These are phyloP conservation scores for Amazona finschi DNA, from an alignment of 2,797 vertebrate genomes.

Conservation along the genomic window DNA sequence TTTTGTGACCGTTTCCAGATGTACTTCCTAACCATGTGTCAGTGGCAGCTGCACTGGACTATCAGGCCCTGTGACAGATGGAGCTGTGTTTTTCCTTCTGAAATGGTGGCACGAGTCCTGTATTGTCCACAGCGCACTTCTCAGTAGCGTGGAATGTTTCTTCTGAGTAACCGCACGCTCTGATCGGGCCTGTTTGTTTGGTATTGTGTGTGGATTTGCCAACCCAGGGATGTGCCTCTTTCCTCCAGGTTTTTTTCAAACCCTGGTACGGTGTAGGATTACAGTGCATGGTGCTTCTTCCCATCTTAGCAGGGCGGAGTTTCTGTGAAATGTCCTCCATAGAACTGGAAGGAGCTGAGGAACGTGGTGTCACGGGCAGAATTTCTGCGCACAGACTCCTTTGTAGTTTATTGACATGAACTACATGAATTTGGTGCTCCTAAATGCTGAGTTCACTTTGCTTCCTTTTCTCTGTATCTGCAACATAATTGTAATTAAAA, in stretches of 20 bases:
- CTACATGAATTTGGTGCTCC: neutral
- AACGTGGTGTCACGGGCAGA: neutral
- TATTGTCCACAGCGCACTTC: neutral
- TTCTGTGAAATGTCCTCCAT: neutral
- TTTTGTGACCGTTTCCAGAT: constrained; percentile 30
- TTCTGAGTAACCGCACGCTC: neutral
- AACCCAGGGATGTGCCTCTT: neutral
- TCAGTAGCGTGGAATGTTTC: constrained; percentile 11
- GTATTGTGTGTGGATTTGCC: neutral
- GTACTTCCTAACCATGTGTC: constrained; percentile 12
- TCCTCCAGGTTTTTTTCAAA: neutral
- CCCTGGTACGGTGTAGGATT: neutral
- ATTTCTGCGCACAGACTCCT: neutral
- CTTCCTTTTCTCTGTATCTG: neutral
- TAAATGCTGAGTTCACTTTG: neutral
- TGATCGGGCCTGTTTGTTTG: constrained; percentile 13
- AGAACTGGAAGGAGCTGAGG: neutral
- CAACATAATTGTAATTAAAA: neutral
- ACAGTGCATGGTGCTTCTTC: neutral
- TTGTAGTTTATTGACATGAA: neutral
- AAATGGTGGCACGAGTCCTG: constrained; percentile 18
- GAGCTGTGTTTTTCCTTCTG: constrained; percentile 33
- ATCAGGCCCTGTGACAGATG: constrained; percentile 48
- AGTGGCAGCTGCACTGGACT: constrained; percentile 41
- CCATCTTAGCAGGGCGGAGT: neutral